Conservation (phyloP, 2,888 invertebrate genomes). For the Meteorus colon region DNA sequence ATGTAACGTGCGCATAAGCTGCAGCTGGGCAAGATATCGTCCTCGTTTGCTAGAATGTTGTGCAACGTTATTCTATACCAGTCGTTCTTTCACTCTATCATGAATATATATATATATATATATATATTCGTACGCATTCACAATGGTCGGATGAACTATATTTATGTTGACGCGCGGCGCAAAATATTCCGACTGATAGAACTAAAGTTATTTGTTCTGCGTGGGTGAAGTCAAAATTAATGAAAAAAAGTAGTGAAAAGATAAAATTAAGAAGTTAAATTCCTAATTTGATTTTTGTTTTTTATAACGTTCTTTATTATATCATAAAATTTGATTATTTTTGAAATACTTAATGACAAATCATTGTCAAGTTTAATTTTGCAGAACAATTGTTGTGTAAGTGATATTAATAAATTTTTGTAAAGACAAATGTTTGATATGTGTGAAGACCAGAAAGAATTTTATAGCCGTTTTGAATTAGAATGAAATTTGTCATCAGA, state of each 20-base stretch:
- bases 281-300: too few species aligned
- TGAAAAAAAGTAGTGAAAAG: not conserved
- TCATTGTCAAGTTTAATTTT: too few species aligned
- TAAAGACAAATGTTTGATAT: too few species aligned
- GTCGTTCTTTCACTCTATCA: constrained; percentile 14
- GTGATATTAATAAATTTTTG: too few species aligned
- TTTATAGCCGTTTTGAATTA: too few species aligned
- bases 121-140: constrained; percentile 3
- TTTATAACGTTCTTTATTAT: too few species aligned
- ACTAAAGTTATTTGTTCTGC: not conserved
- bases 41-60: constrained; percentile 35
- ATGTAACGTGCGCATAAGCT: constrained; percentile 41
- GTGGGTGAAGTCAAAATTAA: not conserved
- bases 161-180: constrained; percentile 32
- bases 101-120: not conserved
- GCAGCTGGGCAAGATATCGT: constrained; percentile 41
- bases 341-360: too few species aligned
- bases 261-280: not conserved
- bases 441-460: too few species aligned
- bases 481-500: too few species aligned
- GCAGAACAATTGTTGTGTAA: too few species aligned
- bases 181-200: not conserved
- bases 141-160: constrained; percentile 20
- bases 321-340: too few species aligned
- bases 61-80: constrained; percentile 16